Evolutionary conservation across 2,797 vertebrate genomes (phyloP).

Genomic region (Champsocephalus gunnari): DNA sequence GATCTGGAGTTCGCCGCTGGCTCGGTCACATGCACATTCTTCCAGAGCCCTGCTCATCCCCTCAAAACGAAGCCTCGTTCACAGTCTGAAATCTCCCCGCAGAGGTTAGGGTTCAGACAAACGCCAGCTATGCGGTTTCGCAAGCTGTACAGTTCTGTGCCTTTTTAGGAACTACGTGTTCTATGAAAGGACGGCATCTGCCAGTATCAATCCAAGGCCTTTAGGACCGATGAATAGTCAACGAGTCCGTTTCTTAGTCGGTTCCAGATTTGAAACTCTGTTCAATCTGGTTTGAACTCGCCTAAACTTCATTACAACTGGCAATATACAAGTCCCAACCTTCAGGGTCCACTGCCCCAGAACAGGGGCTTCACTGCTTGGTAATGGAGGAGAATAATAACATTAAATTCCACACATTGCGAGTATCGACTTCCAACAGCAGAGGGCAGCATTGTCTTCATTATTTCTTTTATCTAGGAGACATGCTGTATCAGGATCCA

Average conservation of each 20-base stretch:
- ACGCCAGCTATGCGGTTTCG: conserved; percentile 41
- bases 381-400: too few species aligned
- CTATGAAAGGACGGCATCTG: conserved; percentile 11
- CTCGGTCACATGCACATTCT: conserved; percentile 70
- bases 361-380: too few species aligned
- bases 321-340: too few species aligned
- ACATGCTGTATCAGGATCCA: too few species aligned
- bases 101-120: conserved; percentile 48
- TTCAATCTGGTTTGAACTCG: too few species aligned
- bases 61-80: conserved; percentile 78
- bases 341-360: too few species aligned
- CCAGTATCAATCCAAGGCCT: background rate
- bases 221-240: background rate
- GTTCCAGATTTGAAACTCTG: background rate
- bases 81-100: conserved; percentile 57
- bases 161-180: conserved; percentile 32
- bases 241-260: background rate
- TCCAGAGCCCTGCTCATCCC: conserved; percentile 75
- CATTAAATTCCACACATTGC: too few species aligned
- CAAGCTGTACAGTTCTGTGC: conserved; percentile 24
- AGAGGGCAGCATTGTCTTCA: too few species aligned
- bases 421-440: too few species aligned
- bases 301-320: too few species aligned
- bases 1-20: conserved; percentile 50
- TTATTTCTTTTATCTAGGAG: too few species aligned